Evolutionary conservation across 2,797 vertebrate species (phyloP), one percentile per base, ranked within the genome.

Genomic region (Oceanodroma leucorhoa): DNA sequence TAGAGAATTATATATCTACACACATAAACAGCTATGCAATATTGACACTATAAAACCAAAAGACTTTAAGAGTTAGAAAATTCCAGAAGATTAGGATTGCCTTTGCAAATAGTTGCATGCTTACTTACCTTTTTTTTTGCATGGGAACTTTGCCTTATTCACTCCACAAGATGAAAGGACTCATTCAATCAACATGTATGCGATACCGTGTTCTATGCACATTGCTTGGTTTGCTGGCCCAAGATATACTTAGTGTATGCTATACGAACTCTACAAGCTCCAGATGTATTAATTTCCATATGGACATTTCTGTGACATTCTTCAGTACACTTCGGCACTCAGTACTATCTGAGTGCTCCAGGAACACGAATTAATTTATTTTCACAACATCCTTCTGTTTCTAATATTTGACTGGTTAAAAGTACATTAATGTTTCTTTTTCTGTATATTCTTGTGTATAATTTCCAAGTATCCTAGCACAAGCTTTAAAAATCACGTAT

Each of bases 291-390:
- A 10, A 84, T 94, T 94, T 79, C 50, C 62, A n/a, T 83, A 65
- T 38, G 82, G 70, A 43, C 41, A 69, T 82, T 95, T 87, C 38
- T 92, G 21, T 95, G 78, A 53, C 66, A 40, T 86, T 95, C 48
- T 81, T 94, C 70, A 50, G 54, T 38, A 61, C 26, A 24, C n/a
- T n/a, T n/a, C n/a, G n/a, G 36, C 36, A 36, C 36, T 36, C 36
- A 36, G 36, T 36, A 36, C 27, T 66, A 19, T 64, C 53, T n/a
- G 77, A 89, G 53, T 75, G 11, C 61, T 90, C 14, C 23, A 75
- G 54, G 21, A 84, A 21, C 16, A 72, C 27, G 38, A 78, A 61
- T 69, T 70, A 45, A 72, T 95, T 87, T 71, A 48, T 94, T 87
- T 92, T 82, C 75, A 38, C 27, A 53, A 36, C 18, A 48, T 57